Evolutionary conservation across 2,797 vertebrate genomes (phyloP), one percentile per base, ranked within the genome.

Genomic region (Hippocampus kuda): DNA sequence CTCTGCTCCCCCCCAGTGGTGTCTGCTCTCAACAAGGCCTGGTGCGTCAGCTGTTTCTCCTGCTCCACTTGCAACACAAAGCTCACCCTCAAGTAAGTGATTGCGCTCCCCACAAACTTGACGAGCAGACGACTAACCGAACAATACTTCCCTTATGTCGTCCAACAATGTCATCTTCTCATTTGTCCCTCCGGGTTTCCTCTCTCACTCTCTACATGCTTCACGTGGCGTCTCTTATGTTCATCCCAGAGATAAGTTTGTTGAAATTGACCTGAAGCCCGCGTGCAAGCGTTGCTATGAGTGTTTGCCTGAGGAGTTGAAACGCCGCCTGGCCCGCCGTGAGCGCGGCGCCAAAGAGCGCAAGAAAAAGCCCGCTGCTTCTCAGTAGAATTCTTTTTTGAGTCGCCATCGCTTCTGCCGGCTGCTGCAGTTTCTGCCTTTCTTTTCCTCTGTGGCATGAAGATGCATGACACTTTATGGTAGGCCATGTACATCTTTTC

Each of bases 61-160:
- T 99, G 97, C 82, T 98, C 96, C 63, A 97, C 96, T 80, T 99
- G 97, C 91, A 96, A 97, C 89, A 94, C 95, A 74, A 99, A 99
- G 77, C 91, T 99, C 85, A 99, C 97, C 9, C 95, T 99, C 85
- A 99, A 98, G 97, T 99, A 95, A 95, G 97, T 94, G 27, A 75
- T 67, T 79, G 20, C 76, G 67, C n/a, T 4, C 20, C 65, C 68
- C 69, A 79, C 82, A 75, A 61, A 69, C 59, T 68, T 75, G 26
- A 51, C 20, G n/a, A 51, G 46, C 30, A 13, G 44, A 66, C 69
- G 71, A 77, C 81, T 77, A 66, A 70, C 57, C 66, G 73, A 38
- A 38, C 75, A 24, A 3, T 18, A 54, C 22, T 54, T 56, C 68
- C 5, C 68, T 34, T 72, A 3, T 24, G 46, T 74, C 16, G 77